Evolutionary conservation across 2,888 invertebrate genomes (phyloP).

Genomic region (Alentia gelatinosa): DNA sequence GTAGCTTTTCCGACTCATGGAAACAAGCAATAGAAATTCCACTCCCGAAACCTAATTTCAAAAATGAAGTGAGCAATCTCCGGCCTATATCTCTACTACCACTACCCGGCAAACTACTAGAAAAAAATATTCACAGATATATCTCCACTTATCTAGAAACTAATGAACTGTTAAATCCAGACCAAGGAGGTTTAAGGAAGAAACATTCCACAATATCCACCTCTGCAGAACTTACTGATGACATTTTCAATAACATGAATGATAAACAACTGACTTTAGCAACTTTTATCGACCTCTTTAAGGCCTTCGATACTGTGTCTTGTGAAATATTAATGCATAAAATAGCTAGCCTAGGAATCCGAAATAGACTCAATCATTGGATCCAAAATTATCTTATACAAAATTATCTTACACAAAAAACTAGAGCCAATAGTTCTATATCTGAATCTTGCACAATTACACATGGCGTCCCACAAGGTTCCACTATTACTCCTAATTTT

Average conservation of each 20-base stretch:
- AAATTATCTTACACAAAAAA: neutral
- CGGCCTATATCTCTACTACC: neutral
- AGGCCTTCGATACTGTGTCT: neutral
- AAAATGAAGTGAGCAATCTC: neutral
- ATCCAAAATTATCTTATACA: neutral
- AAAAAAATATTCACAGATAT: neutral
- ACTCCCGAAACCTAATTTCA: neutral
- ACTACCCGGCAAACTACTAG: neutral
- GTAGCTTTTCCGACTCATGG: neutral
- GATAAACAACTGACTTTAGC: neutral
- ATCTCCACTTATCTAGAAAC: neutral
- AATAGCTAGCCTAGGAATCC: neutral
- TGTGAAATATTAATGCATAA: neutral
- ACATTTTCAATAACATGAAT: neutral
- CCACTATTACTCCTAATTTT: neutral
- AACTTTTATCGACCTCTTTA: neutral
- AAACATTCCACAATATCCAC: neutral
- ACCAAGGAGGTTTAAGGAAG: neutral
- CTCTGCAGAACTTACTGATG: neutral
- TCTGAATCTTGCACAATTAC: neutral
- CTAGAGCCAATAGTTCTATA: neutral
- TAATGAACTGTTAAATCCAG: neutral
- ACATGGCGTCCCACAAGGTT: neutral
- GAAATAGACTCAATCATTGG: too few species aligned
- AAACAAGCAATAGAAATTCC: neutral